phyloP scores from a whole-genome alignment of 1,140 invertebrate species.

The Magallana ariakensis region DNA sequence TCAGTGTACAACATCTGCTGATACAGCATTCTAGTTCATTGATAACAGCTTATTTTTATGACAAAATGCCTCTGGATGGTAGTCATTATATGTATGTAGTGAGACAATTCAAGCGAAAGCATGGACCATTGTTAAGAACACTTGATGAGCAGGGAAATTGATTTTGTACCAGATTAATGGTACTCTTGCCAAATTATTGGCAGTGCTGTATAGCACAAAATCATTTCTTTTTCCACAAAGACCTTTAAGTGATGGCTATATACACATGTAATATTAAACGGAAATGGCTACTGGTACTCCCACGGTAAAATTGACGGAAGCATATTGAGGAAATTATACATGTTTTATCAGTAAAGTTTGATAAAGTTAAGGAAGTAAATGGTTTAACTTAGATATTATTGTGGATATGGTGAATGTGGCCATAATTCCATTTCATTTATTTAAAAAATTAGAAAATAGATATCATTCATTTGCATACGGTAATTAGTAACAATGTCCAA shows the following conservation, averaged over 20 bases:
- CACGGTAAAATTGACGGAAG: too few species aligned
- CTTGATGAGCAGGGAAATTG: constrained; percentile 17
- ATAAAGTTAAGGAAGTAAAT: too few species aligned
- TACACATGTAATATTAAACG: not conserved
- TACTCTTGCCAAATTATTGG: not conserved
- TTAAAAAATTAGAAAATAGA: too few species aligned
- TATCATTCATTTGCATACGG: too few species aligned
- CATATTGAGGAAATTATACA: too few species aligned
- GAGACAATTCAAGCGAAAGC: not conserved
- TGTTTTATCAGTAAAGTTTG: too few species aligned
- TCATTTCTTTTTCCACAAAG: not conserved
- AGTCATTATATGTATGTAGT: not conserved
- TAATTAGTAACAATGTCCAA: too few species aligned
- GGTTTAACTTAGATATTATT: too few species aligned
- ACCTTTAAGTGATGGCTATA: not conserved
- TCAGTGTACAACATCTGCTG: not conserved
- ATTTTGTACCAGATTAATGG: constrained; percentile 5
- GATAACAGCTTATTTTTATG: not conserved
- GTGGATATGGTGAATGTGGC: too few species aligned
- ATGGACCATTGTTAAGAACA: not conserved
- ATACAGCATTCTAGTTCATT: not conserved
- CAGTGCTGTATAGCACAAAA: not conserved
- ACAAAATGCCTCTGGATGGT: not conserved
- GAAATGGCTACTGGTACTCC: not conserved
- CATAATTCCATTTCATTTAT: too few species aligned